Conservation (phyloP, 2,797 vertebrate genomes). For the Sebastes taczanowskii region DNA sequence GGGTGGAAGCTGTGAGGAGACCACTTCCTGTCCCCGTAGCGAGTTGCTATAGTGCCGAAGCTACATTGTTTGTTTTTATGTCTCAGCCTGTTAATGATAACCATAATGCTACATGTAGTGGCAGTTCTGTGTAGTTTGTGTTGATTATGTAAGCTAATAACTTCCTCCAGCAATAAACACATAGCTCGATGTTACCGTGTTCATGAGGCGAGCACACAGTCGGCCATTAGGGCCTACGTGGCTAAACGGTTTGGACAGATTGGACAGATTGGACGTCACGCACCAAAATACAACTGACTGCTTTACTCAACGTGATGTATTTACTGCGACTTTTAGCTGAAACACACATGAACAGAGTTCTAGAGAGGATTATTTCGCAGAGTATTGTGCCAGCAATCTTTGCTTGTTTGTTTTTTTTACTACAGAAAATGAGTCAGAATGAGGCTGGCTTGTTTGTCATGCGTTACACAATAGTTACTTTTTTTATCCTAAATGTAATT, state of each 20-base stretch:
- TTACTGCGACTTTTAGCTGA: neutral
- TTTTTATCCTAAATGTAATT: too few species aligned
- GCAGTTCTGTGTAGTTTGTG: neutral
- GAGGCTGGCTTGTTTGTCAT: too few species aligned
- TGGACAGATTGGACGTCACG: neutral
- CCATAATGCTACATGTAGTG: neutral
- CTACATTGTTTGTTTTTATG: conserved; percentile 18
- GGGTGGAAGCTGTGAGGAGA: conserved; percentile 37
- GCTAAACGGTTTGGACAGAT: neutral
- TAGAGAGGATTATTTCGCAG: neutral
- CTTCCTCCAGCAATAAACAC: neutral
- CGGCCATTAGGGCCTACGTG: neutral
- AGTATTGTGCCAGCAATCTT: neutral
- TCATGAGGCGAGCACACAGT: neutral
- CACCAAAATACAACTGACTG: neutral
- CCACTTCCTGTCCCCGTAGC: conserved; percentile 65
- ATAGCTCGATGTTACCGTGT: neutral
- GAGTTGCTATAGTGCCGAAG: conserved; percentile 25
- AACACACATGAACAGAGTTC: neutral
- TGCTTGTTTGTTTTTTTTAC: too few species aligned
- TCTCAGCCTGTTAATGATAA: conserved; percentile 6
- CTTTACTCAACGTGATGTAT: neutral
- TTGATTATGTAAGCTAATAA: neutral
- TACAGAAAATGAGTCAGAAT: too few species aligned
- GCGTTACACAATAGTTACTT: too few species aligned